These are phyloP conservation scores for Drosophila rufa DNA, from an alignment of 1,140 invertebrate genomes.

Conservation along the genomic window DNA sequence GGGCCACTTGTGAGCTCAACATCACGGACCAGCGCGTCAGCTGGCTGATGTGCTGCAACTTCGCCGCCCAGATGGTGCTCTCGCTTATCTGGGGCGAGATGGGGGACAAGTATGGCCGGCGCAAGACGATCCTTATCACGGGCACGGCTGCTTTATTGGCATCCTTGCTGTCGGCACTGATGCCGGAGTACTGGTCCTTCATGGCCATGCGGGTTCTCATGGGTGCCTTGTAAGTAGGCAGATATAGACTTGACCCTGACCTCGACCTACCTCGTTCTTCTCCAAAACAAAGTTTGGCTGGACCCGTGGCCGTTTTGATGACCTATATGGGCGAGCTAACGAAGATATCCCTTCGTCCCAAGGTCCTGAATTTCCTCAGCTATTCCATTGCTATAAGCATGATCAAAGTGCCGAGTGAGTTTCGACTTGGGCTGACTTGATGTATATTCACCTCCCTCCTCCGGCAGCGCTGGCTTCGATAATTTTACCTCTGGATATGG, in stretches of 20 bases:
- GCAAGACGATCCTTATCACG: slow-evolving; percentile 30
- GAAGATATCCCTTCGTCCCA: slow-evolving; percentile 36
- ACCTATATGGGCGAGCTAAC: slow-evolving; percentile 62
- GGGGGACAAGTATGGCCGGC: slow-evolving; percentile 50
- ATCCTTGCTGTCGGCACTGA: slow-evolving; percentile 30
- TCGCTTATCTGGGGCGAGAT: slow-evolving; percentile 32
- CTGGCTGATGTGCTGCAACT: slow-evolving; percentile 16
- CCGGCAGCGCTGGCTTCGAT: slow-evolving; percentile 17
- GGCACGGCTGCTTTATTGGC: neutral
- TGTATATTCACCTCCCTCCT: neutral
- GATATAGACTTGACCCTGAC: neutral
- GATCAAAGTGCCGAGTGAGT: slow-evolving; percentile 48
- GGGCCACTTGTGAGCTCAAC: slow-evolving; percentile 29
- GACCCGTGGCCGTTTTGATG: neutral
- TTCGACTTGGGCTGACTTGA: neutral
- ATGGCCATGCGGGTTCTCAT: slow-evolving; percentile 20
- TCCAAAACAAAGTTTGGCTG: slow-evolving; percentile 28
- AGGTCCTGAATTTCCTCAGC: slow-evolving; percentile 25
- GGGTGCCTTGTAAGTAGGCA: slow-evolving; percentile 42
- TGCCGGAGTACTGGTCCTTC: slow-evolving; percentile 63
- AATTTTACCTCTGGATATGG: slow-evolving; percentile 1
- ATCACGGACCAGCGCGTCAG: slow-evolving; percentile 12
- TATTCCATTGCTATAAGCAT: slow-evolving; percentile 42
- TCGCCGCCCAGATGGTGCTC: slow-evolving; percentile 17
- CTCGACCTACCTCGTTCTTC: neutral